These are phyloP conservation scores for Halictus ligatus DNA, from an alignment of 2,888 invertebrate genomes.

Conservation along the genomic window DNA sequence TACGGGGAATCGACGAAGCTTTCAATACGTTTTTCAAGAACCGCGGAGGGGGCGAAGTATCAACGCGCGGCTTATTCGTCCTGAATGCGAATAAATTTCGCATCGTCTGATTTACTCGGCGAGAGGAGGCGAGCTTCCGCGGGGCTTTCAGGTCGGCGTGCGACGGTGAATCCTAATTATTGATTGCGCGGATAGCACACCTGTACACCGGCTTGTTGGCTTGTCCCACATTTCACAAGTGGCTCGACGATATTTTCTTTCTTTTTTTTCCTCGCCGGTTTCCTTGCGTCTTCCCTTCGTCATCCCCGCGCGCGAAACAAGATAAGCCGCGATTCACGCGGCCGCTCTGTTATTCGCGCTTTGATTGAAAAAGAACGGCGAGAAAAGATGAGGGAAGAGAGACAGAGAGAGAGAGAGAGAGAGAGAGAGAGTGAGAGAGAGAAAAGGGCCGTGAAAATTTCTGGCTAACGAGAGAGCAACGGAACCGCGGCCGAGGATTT, in stretches of 20 bases:
- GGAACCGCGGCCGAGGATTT: conserved; percentile 28
- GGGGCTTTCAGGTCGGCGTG: conserved; percentile 14
- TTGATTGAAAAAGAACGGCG: conserved; percentile 39
- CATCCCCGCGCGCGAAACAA: background rate
- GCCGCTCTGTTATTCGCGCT: conserved; percentile 24
- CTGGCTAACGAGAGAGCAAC: conserved; percentile 43
- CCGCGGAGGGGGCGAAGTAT: background rate
- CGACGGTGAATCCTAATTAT: conserved; percentile 49
- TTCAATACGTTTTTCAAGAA: background rate
- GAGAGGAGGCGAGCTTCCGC: background rate
- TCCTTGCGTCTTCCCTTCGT: background rate
- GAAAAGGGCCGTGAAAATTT: conserved; percentile 46
- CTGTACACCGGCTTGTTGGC: background rate
- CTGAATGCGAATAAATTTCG: background rate
- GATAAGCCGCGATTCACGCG: conserved; percentile 29
- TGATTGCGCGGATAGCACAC: conserved; percentile 32
- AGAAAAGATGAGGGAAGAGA: background rate
- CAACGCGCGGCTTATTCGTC: conserved; percentile 1
- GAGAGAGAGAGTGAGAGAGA: background rate
- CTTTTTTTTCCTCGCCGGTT: background rate
- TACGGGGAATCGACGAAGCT: background rate
- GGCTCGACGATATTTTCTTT: conserved; percentile 26
- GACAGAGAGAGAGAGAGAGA: background rate
- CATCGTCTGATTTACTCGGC: conserved; percentile 5
- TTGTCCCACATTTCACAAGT: conserved; percentile 37